Percentiles rank a stretch among this genome's conserved stretches.
Evolutionary conservation across 2,797 vertebrate genomes (phyloP).

Genomic region (Leuciscus waleckii): DNA sequence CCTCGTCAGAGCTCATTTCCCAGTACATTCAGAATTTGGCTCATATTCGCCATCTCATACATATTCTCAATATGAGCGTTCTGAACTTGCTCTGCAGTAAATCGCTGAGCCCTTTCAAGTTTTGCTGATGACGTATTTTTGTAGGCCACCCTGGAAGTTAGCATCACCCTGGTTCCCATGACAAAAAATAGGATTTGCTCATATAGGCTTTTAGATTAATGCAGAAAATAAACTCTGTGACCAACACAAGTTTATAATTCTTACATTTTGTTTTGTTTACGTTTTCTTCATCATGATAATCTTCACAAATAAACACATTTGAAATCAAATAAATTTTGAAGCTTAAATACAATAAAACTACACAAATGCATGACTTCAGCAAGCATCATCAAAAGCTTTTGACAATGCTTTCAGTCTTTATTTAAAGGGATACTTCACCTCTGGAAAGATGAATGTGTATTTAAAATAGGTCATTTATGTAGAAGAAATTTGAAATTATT

Average conservation of each 20-base stretch:
- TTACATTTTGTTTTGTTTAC: background rate
- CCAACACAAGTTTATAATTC: background rate
- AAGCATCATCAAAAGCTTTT: background rate
- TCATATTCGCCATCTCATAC: too few relatives aligned
- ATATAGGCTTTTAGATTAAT: background rate
- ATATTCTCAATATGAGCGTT: too few relatives aligned
- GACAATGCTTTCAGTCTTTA: too few relatives aligned
- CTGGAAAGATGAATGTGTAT: too few relatives aligned
- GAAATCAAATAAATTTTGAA: too few relatives aligned
- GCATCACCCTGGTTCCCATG: background rate
- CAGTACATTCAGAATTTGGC: too few relatives aligned
- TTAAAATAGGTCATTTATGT: too few relatives aligned
- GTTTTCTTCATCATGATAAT: background rate
- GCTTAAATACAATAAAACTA: background rate
- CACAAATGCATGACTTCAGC: background rate
- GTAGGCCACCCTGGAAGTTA: background rate
- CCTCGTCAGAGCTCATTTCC: too few relatives aligned
- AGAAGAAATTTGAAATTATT: too few relatives aligned
- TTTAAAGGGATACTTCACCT: too few relatives aligned
- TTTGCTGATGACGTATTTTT: background rate
- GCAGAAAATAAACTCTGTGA: background rate
- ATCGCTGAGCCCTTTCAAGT: too few relatives aligned
- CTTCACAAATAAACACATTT: background rate
- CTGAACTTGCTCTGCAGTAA: too few relatives aligned
- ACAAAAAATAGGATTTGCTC: background rate